A percentile compares a stretch with the other conserved stretches of the same genome.
phyloP scores from a whole-genome alignment of 2,797 vertebrate genomes.

The Vespertilio murinus region DNA sequence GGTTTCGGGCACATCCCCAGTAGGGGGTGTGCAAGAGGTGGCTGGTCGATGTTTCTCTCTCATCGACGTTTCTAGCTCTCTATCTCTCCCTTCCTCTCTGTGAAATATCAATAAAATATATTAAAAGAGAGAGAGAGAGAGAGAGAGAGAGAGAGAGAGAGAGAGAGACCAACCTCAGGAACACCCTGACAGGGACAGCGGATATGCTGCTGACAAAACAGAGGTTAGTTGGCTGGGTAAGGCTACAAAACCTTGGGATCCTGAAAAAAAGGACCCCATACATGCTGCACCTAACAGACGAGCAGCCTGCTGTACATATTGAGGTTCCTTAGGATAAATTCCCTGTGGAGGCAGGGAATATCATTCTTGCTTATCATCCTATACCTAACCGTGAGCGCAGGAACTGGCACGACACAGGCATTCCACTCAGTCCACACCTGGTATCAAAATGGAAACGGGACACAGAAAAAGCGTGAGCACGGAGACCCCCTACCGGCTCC shows the following conservation, averaged over 20 bases:
- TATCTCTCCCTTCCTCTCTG: no score
- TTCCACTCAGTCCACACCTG: background rate
- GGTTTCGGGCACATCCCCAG: no score
- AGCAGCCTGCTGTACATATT: background rate
- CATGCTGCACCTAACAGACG: background rate
- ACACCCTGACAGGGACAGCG: background rate
- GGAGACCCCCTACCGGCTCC: background rate
- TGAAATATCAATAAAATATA: no score
- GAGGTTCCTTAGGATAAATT: background rate
- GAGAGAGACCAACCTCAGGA: no score
- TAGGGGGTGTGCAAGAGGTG: no score
- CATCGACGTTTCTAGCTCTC: no score
- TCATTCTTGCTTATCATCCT: background rate
- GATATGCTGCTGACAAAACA: background rate
- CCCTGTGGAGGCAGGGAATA: background rate
- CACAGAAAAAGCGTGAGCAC: background rate
- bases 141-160: no score
- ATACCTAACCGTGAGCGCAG: background rate
- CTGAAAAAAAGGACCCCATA: background rate
- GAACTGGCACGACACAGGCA: background rate
- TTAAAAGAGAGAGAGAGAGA: no score
- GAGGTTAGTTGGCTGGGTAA: accelerated
- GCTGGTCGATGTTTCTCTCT: no score
- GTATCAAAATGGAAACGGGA: background rate
- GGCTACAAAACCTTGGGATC: background rate